A percentile compares a stretch with the other conserved stretches of the same genome.
These are phyloP conservation scores for Montipora efflorescens DNA, from an alignment of 64 coral and sea anemone species.

Conservation along the genomic window DNA sequence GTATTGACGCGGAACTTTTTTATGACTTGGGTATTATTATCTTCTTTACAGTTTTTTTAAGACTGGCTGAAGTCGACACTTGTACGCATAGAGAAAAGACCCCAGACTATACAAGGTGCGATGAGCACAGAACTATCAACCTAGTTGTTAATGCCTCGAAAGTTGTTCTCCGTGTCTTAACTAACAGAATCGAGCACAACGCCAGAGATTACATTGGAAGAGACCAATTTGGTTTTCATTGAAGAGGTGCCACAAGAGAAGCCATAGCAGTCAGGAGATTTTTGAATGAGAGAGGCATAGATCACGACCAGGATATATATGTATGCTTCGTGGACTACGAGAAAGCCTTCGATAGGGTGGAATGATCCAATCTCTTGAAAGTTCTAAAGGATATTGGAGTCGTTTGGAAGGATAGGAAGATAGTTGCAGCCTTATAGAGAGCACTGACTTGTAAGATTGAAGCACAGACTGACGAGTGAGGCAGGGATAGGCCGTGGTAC, in stretches of 20 bases:
- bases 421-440: background rate
- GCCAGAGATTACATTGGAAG: background rate
- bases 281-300: constrained; percentile 11
- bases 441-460: background rate
- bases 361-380: constrained; percentile 19
- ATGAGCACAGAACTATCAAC: too few relatives aligned
- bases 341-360: background rate
- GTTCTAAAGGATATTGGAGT: constrained; percentile 26
- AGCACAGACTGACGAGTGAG: background rate
- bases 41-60: too few relatives aligned
- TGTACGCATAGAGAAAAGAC: too few relatives aligned
- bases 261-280: constrained; percentile 4
- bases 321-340: background rate
- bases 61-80: too few relatives aligned
- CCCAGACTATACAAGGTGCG: too few relatives aligned
- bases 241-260: constrained; percentile 3
- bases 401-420: background rate
- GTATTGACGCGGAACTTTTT: too few relatives aligned
- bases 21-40: too few relatives aligned
- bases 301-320: constrained; percentile 9
- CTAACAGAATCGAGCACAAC: background rate
- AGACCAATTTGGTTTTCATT: background rate
- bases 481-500: background rate
- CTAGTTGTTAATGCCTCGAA: background rate
- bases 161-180: constrained; percentile 32